Percentiles rank a stretch among this genome's conserved stretches.
Conservation (phyloP, 1,140 invertebrate species). For the Pollicipes pollicipes region DNA sequence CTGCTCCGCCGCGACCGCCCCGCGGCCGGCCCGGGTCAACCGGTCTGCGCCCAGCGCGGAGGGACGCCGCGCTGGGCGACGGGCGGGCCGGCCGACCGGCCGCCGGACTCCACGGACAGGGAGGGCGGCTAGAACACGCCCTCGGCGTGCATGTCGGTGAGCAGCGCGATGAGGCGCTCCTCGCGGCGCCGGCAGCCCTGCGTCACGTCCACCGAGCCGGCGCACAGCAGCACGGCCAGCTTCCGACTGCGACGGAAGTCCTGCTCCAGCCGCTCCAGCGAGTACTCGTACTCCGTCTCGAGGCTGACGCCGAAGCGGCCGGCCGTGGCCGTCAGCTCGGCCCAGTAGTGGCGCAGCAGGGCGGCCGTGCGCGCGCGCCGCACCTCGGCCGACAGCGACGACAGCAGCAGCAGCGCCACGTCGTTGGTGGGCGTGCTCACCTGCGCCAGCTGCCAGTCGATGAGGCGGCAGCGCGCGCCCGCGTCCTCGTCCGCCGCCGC, state of each 20-base stretch:
- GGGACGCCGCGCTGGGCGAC: no score
- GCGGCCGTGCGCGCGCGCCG: conserved; percentile 38
- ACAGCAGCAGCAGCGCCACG: conserved; percentile 53
- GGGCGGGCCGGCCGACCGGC: no score
- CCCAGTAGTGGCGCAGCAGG: conserved; percentile 49
- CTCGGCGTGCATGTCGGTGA: conserved; percentile 39
- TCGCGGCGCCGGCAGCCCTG: conserved; percentile 47
- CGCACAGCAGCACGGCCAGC: conserved; percentile 50
- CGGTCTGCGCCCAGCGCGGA: no score
- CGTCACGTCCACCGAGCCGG: conserved; percentile 57
- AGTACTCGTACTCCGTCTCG: conserved; percentile 35
- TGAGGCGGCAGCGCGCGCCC: conserved; percentile 36
- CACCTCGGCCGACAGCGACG: conserved; percentile 48
- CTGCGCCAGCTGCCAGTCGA: conserved; percentile 71
- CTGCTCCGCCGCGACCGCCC: no score
- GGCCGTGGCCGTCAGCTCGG: conserved; percentile 33
- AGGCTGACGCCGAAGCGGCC: conserved; percentile 34
- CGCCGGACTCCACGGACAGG: background rate
- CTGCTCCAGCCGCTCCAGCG: conserved; percentile 32
- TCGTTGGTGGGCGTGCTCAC: conserved; percentile 57
- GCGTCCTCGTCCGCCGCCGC: conserved; percentile 24
- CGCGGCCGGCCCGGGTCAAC: no score
- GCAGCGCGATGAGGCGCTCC: conserved; percentile 39
- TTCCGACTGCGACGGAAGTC: conserved; percentile 52
- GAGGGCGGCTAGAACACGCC: conserved; percentile 29